Conservation (phyloP, 1,140 invertebrate genomes). For the Drosophila aff. region DNA sequence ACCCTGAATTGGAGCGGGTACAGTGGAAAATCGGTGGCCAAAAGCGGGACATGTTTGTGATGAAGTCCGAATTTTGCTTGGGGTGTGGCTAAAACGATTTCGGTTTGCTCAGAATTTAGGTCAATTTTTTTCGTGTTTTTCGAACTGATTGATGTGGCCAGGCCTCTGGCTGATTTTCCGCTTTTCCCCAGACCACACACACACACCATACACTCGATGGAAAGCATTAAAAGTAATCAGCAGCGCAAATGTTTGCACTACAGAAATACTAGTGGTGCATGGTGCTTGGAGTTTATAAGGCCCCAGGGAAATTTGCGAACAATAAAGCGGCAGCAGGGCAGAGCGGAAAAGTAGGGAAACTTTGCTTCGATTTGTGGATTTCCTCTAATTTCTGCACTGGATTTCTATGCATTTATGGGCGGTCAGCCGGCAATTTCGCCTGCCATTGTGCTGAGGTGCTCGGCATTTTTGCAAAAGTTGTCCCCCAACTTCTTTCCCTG, state of each 20-base stretch:
- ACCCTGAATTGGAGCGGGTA: constrained; percentile 3
- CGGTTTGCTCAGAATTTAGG: constrained; percentile 37
- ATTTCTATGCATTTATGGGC: constrained; percentile 59
- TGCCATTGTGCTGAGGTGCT: constrained; percentile 42
- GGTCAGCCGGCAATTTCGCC: constrained; percentile 38
- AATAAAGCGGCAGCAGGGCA: constrained; percentile 59
- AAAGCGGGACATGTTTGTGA: constrained; percentile 26
- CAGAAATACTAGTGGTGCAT: constrained; percentile 26
- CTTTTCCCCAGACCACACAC: constrained; percentile 5
- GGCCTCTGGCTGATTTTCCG: constrained; percentile 35
- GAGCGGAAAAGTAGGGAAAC: constrained; percentile 28
- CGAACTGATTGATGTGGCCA: constrained; percentile 58
- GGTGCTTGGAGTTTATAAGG: constrained; percentile 40
- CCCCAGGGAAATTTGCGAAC: constrained; percentile 81
- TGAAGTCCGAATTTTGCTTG: constrained; percentile 48
- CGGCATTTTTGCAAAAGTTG: constrained; percentile 30
- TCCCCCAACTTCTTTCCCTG: constrained; percentile 16
- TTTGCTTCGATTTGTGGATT: constrained; percentile 62
- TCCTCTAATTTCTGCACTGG: constrained; percentile 58
- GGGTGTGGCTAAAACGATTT: constrained; percentile 17
- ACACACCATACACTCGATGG: constrained; percentile 59
- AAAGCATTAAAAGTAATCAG: constrained; percentile 81
- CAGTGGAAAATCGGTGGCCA: constrained; percentile 10
- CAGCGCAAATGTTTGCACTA: constrained; percentile 77
- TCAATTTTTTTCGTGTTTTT: constrained; percentile 29